Evolutionary conservation across 2,888 invertebrate genomes (phyloP).

Genomic region (Metalampra italica): DNA sequence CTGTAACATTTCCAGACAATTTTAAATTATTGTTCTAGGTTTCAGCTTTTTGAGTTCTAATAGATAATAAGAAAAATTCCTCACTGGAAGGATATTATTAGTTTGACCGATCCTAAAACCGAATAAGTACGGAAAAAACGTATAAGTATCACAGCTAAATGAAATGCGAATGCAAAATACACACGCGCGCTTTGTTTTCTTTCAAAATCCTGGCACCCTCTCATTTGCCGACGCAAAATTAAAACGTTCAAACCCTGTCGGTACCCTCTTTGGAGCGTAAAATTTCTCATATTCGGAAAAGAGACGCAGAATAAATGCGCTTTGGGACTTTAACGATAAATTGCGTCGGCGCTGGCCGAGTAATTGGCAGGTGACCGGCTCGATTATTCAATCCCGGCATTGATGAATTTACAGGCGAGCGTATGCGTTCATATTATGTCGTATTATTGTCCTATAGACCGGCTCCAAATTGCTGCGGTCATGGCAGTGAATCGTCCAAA

Average conservation of each 20-base stretch:
- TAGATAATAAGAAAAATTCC: no score
- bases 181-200: not conserved
- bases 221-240: constrained; percentile 5
- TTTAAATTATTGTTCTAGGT: no score
- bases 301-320: constrained; percentile 13
- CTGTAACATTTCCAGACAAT: no score
- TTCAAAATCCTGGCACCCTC: not conserved
- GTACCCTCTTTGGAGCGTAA: constrained; percentile 1
- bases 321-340: constrained; percentile 22
- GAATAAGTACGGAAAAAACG: no score
- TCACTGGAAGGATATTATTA: no score
- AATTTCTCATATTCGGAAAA: constrained; percentile 5
- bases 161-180: not conserved
- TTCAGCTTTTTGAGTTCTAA: no score
- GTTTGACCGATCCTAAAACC: no score
- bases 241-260: constrained; percentile 4
- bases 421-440: constrained; percentile 7
- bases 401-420: constrained; percentile 21
- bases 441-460: constrained; percentile 3
- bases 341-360: constrained; percentile 19
- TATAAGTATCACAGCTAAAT: not conserved
- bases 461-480: not conserved
- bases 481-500: not conserved
- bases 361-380: constrained; percentile 31
- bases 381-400: constrained; percentile 26